A percentile compares a stretch with the other conserved stretches of the same genome.
Conservation (phyloP, 2,113 vertebrate species). For the Galemys pyrenaicus region DNA sequence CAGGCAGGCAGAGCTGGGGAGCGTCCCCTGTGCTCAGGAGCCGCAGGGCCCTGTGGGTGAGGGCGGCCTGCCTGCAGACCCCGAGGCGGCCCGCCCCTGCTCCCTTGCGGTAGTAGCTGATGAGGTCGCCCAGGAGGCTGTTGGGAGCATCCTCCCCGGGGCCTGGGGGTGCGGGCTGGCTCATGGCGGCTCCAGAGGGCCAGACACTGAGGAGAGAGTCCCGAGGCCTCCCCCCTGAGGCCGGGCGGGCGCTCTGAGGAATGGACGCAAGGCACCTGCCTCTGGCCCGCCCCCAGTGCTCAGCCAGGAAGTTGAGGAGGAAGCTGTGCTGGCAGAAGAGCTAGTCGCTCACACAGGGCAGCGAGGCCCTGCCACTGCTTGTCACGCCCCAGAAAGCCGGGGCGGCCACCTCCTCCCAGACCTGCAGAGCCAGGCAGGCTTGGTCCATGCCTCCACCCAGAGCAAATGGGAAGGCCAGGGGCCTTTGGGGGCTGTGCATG, state of each 20-base stretch:
- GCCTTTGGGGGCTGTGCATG: neutral
- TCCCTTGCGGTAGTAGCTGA: constrained; percentile 49
- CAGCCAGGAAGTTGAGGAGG: neutral
- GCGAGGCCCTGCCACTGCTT: neutral
- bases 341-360: neutral
- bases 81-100: constrained; percentile 46
- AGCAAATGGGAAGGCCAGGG: neutral
- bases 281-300: neutral
- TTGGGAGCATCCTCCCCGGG: neutral
- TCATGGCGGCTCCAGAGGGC: constrained; percentile 32
- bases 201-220: neutral
- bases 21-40: neutral
- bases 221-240: neutral
- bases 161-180: neutral
- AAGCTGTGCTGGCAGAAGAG: neutral
- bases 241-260: neutral
- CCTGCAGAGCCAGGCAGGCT: neutral
- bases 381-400: neutral
- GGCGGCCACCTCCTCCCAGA: neutral
- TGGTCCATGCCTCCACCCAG: neutral
- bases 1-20: neutral
- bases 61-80: constrained; percentile 55
- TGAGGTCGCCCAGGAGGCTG: constrained; percentile 48
- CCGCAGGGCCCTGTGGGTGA: constrained; percentile 50
- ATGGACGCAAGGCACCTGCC: neutral